A percentile compares a stretch with the other conserved stretches of the same genome.
phyloP scores from a whole-genome alignment of 2,888 invertebrate species.

The Callosobruchus maculatus region DNA sequence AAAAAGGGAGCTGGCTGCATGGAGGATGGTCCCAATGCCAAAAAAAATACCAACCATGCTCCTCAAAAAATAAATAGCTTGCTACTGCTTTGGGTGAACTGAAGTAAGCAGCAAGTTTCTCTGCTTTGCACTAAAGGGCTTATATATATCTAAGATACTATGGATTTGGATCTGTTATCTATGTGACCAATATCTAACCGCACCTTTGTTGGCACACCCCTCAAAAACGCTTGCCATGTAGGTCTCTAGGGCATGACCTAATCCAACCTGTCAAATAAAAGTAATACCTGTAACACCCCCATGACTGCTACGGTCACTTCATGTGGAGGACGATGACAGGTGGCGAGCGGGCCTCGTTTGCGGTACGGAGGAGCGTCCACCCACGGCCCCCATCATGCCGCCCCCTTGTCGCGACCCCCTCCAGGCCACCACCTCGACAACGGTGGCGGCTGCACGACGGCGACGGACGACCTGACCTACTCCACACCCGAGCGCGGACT shows the following conservation, averaged over 20 bases:
- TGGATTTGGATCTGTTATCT: too few species aligned
- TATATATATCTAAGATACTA: too few species aligned
- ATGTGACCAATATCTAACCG: too few species aligned
- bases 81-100: too few species aligned
- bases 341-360: neutral
- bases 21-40: too few species aligned
- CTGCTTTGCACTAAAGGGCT: too few species aligned
- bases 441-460: constrained; percentile 29
- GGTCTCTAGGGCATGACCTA: neutral
- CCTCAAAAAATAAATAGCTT: too few species aligned
- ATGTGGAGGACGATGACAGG: neutral
- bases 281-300: constrained; percentile 42
- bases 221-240: too few species aligned
- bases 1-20: too few species aligned
- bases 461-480: constrained; percentile 45
- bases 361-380: neutral
- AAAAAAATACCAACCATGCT: too few species aligned
- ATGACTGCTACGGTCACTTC: constrained; percentile 19
- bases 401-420: constrained; percentile 13
- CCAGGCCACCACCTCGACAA: constrained; percentile 13
- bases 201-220: too few species aligned
- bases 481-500: constrained; percentile 31
- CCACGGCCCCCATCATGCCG: constrained; percentile 7
- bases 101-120: too few species aligned
- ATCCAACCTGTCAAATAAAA: neutral